Evolutionary conservation across 2,888 invertebrate genomes (phyloP).

Genomic region (Sinelater perroti): DNA sequence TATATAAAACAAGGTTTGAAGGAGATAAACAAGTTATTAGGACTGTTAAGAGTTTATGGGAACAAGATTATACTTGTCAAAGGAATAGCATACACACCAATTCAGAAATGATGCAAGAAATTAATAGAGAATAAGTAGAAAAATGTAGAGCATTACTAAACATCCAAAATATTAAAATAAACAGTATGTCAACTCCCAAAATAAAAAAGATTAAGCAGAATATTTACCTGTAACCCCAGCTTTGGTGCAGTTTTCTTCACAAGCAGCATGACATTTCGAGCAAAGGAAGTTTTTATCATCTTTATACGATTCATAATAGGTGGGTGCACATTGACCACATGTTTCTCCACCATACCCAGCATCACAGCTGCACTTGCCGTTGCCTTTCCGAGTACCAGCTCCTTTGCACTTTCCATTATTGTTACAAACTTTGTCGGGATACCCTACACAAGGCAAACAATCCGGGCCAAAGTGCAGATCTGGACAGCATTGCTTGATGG

Average conservation of each 20-base stretch:
- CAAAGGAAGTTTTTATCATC: slow-evolving; percentile 80
- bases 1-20: no score
- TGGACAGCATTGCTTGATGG: slow-evolving; percentile 83
- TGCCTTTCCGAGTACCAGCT: slow-evolving; percentile 91
- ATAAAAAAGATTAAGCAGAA: no score
- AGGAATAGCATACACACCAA: no score
- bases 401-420: slow-evolving; percentile 83
- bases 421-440: slow-evolving; percentile 77
- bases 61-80: no score
- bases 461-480: slow-evolving; percentile 82
- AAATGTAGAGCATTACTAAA: no score
- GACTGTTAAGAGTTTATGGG: no score
- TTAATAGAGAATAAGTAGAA: no score
- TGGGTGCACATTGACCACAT: slow-evolving; percentile 81
- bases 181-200: background rate
- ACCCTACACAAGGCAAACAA: slow-evolving; percentile 82
- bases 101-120: no score
- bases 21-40: no score
- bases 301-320: slow-evolving; percentile 77
- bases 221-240: slow-evolving; percentile 72
- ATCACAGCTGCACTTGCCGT: slow-evolving; percentile 89
- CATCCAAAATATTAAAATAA: background rate
- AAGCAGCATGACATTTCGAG: slow-evolving; percentile 81
- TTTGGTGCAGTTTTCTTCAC: slow-evolving; percentile 78
- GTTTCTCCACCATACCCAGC: slow-evolving; percentile 79